Conservation (phyloP, 2,888 invertebrate genomes). For the Limenitis camilla region DNA sequence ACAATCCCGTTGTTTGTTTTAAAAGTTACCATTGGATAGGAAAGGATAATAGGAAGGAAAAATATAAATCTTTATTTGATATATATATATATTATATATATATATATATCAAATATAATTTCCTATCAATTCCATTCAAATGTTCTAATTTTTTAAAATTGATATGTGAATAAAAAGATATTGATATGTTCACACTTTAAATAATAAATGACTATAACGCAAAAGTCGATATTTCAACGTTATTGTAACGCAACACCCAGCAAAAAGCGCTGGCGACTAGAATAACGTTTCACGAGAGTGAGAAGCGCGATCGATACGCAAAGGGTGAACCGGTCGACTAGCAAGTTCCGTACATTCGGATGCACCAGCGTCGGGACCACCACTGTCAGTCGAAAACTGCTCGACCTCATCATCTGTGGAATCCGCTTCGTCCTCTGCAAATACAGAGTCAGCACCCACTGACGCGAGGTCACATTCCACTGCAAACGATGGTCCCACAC, state of each 20-base stretch:
- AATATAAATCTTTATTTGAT: background rate
- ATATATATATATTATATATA: background rate
- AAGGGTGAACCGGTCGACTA: slow-evolving; percentile 51
- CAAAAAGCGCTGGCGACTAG: slow-evolving; percentile 63
- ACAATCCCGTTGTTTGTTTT: slow-evolving; percentile 27
- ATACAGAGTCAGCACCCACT: slow-evolving; percentile 86
- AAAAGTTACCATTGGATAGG: background rate
- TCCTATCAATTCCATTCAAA: background rate
- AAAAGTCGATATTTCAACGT: slow-evolving; percentile 60
- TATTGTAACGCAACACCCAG: slow-evolving; percentile 44
- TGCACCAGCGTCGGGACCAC: slow-evolving; percentile 54
- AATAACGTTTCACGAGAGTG: slow-evolving; percentile 88
- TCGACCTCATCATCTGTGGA: slow-evolving; percentile 91
- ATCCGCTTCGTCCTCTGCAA: slow-evolving; percentile 80
- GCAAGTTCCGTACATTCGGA: slow-evolving; percentile 61
- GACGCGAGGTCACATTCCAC: slow-evolving; percentile 82
- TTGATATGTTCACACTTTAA: slow-evolving; percentile 48
- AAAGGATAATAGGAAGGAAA: background rate
- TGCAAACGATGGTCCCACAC: slow-evolving; percentile 80
- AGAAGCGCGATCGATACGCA: slow-evolving; percentile 61
- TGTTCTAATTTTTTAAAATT: slow-evolving; percentile 32
- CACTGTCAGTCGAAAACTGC: slow-evolving; percentile 88
- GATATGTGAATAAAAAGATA: slow-evolving; percentile 51
- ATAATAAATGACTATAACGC: slow-evolving; percentile 16
- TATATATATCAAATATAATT: background rate